Evolutionary conservation across 2,888 invertebrate species (phyloP), one percentile per base, ranked within the genome.

Genomic region (Cecidostiba fungosa): DNA sequence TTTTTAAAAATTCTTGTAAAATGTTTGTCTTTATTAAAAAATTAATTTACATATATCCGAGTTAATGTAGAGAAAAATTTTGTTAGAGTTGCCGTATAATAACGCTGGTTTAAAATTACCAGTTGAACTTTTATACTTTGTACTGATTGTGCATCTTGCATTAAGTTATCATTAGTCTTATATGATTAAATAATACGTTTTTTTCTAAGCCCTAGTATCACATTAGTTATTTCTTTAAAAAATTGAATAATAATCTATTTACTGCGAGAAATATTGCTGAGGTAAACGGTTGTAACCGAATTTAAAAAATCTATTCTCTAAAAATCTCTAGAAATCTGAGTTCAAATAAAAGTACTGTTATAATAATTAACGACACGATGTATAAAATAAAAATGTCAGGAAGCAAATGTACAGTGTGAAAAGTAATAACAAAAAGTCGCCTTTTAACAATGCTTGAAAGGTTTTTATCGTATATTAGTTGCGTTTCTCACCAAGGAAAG

Each of bases 401-500:
- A 70, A 70, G 32, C 32, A 36, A n/a, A 36, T 54, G 54, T 3
- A 69, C 47, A 70, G 74, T 66, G 80, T 80, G 70, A 73, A 78
- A 14, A 66, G 26, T 73, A 74, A 77, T 50, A 62, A 69, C 16
- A 77, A 77, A 85, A 82, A 82, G 69, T 85, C 85, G 85, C 62
- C 80, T 80, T 78, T 81, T 82, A 39, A 84, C 86, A 84, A 80
- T 66, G 76, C 23, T 81, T 82, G 86, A 85, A 85, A 70, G 86
- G 82, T 73, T 62, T 86, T 86, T 85, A 84, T 77, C 77, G 74
- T 77, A 66, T 88, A 89, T 90, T 89, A 89, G 91, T 90, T 90
- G 89, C 91, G 89, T 90, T 92, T 92, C 93, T 93, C 92, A 93
- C 93, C 93, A 93, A 93, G 93, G 92, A 93, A 92, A 90, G 92